phyloP scores from a whole-genome alignment of 2,113 vertebrate species.

The Grammomys dolichurus region DNA sequence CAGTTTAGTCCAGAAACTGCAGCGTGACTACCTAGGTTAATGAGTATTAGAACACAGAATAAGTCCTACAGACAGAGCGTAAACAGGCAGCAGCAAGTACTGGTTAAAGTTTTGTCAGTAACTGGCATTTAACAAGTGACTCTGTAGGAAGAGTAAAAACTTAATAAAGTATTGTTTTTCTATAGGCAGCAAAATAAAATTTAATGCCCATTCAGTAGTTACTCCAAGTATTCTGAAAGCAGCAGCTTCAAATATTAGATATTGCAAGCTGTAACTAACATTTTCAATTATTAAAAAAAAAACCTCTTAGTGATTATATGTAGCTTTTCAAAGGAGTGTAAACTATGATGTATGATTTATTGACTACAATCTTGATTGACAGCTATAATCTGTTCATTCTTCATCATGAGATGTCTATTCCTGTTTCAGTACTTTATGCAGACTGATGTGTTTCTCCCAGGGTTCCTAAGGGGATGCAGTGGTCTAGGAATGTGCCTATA shows the following conservation, averaged over 20 bases:
- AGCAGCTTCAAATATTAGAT: not conserved
- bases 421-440: not conserved
- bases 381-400: not conserved
- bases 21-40: not conserved
- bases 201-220: not conserved
- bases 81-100: not conserved
- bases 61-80: not conserved
- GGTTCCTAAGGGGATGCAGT: not conserved
- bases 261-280: not conserved
- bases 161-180: not conserved
- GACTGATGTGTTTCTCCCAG: not conserved
- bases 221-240: conserved; percentile 1
- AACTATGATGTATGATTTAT: not conserved
- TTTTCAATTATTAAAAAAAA: not conserved
- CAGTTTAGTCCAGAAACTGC: not conserved
- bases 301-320: not conserved
- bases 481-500: not conserved
- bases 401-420: not conserved
- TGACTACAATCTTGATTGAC: conserved; percentile 2
- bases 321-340: not conserved
- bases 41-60: not conserved
- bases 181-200: conserved; percentile 28
- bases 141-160: not conserved
- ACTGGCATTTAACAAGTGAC: not conserved
- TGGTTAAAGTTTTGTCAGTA: not conserved